Percentiles rank a stretch among this genome's conserved stretches.
These are phyloP conservation scores for Oxyruncus cristatus DNA, from an alignment of 2,113 vertebrate genomes.

Conservation along the genomic window DNA sequence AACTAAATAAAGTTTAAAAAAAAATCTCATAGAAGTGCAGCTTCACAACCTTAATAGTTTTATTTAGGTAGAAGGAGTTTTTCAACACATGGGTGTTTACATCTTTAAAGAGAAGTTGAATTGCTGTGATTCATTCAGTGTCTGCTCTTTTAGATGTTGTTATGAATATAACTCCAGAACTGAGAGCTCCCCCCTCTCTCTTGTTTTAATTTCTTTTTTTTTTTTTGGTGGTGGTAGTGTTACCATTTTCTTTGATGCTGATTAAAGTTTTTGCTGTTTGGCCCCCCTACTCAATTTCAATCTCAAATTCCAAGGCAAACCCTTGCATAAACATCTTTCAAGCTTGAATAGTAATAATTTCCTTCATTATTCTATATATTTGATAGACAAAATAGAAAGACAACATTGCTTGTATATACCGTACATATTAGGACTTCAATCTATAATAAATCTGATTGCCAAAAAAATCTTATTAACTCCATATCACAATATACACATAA, in stretches of 20 bases:
- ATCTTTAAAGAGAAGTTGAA: neutral
- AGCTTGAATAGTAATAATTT: neutral
- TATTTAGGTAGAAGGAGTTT: neutral
- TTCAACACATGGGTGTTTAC: neutral
- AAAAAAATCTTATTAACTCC: neutral
- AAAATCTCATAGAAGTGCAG: neutral
- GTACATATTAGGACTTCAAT: neutral
- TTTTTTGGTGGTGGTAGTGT: accelerated
- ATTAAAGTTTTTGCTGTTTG: neutral
- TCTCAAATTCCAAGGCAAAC: neutral
- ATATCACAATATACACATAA: neutral
- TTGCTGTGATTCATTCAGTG: neutral
- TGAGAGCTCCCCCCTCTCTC: accelerated
- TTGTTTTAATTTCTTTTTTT: neutral
- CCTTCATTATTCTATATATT: neutral
- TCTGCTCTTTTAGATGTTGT: neutral
- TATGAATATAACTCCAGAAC: neutral
- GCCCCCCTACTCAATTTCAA: neutral
- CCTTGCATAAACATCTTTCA: neutral
- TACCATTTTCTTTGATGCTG: neutral
- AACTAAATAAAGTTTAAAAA: neutral
- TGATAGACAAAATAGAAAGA: neutral
- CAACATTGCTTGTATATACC: neutral
- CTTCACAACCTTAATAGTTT: neutral
- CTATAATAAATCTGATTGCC: neutral